Evolutionary conservation across 2,888 invertebrate genomes (phyloP), one percentile per base, ranked within the genome.

Genomic region (Mesorhabditis spiculigera): DNA sequence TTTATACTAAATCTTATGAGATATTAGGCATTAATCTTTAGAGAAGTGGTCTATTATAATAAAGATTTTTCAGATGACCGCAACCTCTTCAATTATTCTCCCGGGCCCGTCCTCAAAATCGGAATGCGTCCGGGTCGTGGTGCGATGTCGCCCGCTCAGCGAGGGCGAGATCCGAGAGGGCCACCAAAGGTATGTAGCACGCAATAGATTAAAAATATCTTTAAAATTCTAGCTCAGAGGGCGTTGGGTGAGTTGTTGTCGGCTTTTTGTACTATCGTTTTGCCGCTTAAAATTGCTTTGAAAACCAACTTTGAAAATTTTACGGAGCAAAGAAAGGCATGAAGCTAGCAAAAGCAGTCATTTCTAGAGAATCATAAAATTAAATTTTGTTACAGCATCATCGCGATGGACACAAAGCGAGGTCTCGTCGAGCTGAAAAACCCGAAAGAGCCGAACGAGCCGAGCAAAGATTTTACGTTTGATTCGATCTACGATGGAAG

Each of bases 401-500:
- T 97, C 69, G 91, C 91, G 78, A 92, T 95, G 81, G 91, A 91
- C 88, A 91, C 93, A 43, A 91, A 92, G 81, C 90, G 93, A 77
- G 96, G 96, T 45, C 92, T 92, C 3, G 92, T 98, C 73, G 94
- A 95, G 87, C 91, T 98, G 69, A 90, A 90, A 83, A 93, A 94
- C 88, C 93, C 93, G 61, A 92, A 92, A 77, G 90, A 89, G 66
- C 89, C 79, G 5, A 80, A 80, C 85, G 93, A 93, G 69, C 86
- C 87, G 8, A 86, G 87, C 79, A 96, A 96, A 88, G 90, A 92
- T 78, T 98, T 97, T 88, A 95, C 96, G 0, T 98, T 95, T 89
- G 98, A 98, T 88, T 93, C 95, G 45, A 95, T 96, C 5, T 98
- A 96, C 89, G 95, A 95, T 88, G 90, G 90, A 89, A 89, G 90